phyloP scores from a whole-genome alignment of 2,888 invertebrate genomes.

The Odontothrips loti region DNA sequence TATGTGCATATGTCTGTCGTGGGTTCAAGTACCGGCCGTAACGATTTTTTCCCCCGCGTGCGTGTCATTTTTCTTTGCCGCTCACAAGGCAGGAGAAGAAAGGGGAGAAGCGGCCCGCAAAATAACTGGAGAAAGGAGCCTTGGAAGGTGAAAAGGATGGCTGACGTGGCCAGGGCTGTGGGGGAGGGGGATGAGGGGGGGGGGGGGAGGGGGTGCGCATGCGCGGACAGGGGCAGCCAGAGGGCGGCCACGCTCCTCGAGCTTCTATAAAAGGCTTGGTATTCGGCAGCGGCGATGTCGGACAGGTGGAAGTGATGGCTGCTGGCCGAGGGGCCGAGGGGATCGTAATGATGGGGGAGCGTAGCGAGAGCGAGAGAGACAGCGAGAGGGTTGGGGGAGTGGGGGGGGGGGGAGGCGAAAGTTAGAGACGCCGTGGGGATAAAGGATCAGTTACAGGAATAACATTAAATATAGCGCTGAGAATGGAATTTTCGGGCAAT shows the following conservation, averaged over 20 bases:
- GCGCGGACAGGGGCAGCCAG: no score
- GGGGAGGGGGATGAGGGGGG: neutral
- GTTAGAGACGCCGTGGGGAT: neutral
- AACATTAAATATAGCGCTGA: neutral
- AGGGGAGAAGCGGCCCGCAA: neutral
- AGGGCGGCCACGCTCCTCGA: neutral
- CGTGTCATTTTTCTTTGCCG: no score
- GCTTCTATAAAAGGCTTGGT: neutral
- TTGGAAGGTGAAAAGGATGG: neutral
- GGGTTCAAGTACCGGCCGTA: no score
- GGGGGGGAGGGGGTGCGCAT: neutral
- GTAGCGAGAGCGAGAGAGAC: neutral
- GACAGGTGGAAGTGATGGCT: slow-evolving; percentile 24
- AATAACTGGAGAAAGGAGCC: neutral
- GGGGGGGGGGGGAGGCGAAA: neutral
- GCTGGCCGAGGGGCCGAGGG: neutral
- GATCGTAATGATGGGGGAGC: neutral
- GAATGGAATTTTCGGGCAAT: no score
- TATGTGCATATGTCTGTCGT: no score
- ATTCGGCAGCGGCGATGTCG: slow-evolving; percentile 5
- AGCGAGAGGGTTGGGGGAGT: no score
- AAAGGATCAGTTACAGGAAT: neutral
- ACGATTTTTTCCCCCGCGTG: no score
- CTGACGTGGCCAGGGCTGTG: neutral
- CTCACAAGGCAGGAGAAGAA: no score